Percentiles rank a stretch among this genome's conserved stretches.
Conservation (phyloP, 2,888 invertebrate genomes). For the Sthenelais limicola region DNA sequence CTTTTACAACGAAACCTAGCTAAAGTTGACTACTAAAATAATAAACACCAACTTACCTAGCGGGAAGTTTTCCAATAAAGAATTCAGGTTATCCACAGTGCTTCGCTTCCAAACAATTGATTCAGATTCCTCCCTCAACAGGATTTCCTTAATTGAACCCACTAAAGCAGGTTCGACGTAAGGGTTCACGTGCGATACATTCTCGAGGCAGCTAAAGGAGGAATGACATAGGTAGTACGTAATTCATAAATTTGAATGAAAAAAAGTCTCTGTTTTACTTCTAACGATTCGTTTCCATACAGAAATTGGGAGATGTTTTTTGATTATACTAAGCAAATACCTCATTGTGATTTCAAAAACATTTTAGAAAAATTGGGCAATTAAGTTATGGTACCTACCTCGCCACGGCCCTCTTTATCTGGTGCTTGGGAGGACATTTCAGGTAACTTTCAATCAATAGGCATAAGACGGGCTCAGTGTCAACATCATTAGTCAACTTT, state of each 20-base stretch:
- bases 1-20: too few relatives aligned
- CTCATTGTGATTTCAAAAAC: too few relatives aligned
- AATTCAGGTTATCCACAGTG: conserved; percentile 13
- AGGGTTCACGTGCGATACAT: not conserved
- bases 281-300: too few relatives aligned
- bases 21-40: too few relatives aligned
- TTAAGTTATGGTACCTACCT: too few relatives aligned
- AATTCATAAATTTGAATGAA: too few relatives aligned
- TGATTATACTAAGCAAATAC: too few relatives aligned
- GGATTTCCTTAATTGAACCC: not conserved
- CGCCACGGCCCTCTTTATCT: conserved; percentile 17
- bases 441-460: conserved; percentile 16
- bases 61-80: conserved; percentile 15
- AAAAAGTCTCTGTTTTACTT: too few relatives aligned
- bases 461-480: conserved; percentile 4
- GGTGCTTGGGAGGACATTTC: conserved; percentile 23
- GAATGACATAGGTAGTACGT: too few relatives aligned
- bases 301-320: too few relatives aligned
- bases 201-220: conserved; percentile 13
- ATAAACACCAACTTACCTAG: conserved; percentile 12
- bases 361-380: too few relatives aligned
- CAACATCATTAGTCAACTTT: too few relatives aligned
- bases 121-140: not conserved
- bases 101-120: not conserved
- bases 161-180: not conserved